Evolutionary conservation across 2,888 invertebrate species (phyloP), one percentile per base, ranked within the genome.

Genomic region (Drosophila helvetica): DNA sequence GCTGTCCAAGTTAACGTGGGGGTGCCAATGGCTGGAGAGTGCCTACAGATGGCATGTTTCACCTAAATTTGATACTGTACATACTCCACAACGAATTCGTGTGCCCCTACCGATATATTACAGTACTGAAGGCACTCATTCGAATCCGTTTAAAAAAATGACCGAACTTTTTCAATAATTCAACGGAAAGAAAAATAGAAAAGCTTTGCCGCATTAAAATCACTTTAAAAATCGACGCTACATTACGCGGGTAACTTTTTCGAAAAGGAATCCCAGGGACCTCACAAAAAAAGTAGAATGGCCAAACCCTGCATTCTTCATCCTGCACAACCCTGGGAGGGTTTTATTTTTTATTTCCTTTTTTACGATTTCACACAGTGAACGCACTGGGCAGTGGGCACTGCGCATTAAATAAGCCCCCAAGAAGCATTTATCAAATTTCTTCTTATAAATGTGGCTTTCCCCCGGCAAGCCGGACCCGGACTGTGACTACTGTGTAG

Each of bases 381-480:
- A 77, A 88, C 85, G 81, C 87, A 88, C 78, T 85, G 75, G 85
- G 85, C 85, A 8, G 1, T 10, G 30, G 30, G 30, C 9, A 33
- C 33, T 33, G 79, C 67, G 79, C 89, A 85, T 85, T 85, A 85
- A 88, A 87, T 87, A 85, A 88, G 68, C 87, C 85, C 84, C 72
- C 81, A 88, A 88, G 82, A 86, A 82, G 78, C 85, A 85, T 85
- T 85, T 85, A 85, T 85, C 85, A 85, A 87, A 88, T 78, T 85
- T 82, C 52, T 87, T 80, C 75, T 72, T 76, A 76, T 78, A 85
- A 78, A 85, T 75, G 70, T 59, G 74, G 68, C 68, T 64, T 55
- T 55, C 47, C 19, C 17, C 46, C 18, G 10, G 30, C 12, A 33
- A 33, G 33, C 33, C 25, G 12, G 25, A 25, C 25, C 25, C 25